These are phyloP conservation scores for Betta splendens DNA, from an alignment of 2,797 vertebrate species.

Conservation along the genomic window DNA sequence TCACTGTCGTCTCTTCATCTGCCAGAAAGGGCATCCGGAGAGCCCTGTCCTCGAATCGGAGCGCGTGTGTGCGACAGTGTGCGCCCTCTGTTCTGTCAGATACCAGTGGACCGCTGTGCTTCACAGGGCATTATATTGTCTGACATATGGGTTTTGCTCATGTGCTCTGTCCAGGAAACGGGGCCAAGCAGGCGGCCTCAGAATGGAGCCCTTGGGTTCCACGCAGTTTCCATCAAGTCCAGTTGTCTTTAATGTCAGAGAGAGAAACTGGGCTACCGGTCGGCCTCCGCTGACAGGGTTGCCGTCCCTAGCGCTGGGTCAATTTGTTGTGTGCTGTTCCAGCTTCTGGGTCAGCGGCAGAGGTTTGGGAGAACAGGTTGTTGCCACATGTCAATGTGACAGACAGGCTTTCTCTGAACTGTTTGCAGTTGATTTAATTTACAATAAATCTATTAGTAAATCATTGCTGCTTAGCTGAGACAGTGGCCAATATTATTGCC, in stretches of 20 bases:
- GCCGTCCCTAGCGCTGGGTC: slow-evolving; percentile 42
- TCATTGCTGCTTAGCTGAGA: too few relatives aligned
- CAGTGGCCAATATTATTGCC: too few relatives aligned
- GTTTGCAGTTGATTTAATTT: neutral
- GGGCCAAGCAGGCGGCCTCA: slow-evolving; percentile 63
- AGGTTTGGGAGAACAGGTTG: slow-evolving; percentile 28
- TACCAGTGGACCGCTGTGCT: slow-evolving; percentile 69
- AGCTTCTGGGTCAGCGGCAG: slow-evolving; percentile 54
- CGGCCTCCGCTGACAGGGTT: slow-evolving; percentile 58
- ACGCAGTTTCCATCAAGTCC: slow-evolving; percentile 59
- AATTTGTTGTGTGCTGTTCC: slow-evolving; percentile 36
- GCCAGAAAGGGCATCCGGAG: slow-evolving; percentile 76
- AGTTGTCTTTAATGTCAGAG: slow-evolving; percentile 55
- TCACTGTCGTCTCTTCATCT: slow-evolving; percentile 76
- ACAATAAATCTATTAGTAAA: neutral
- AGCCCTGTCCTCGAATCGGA: slow-evolving; percentile 71
- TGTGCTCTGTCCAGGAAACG: slow-evolving; percentile 68
- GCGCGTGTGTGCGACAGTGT: slow-evolving; percentile 39
- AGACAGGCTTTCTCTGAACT: slow-evolving; percentile 39
- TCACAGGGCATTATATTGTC: slow-evolving; percentile 76
- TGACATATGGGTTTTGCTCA: slow-evolving; percentile 78
- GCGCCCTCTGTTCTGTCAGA: slow-evolving; percentile 59
- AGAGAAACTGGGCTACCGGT: slow-evolving; percentile 62
- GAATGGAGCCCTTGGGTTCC: slow-evolving; percentile 60
- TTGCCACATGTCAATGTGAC: slow-evolving; percentile 19